Conservation (phyloP, 2,113 vertebrate genomes). For the Python bivittatus region DNA sequence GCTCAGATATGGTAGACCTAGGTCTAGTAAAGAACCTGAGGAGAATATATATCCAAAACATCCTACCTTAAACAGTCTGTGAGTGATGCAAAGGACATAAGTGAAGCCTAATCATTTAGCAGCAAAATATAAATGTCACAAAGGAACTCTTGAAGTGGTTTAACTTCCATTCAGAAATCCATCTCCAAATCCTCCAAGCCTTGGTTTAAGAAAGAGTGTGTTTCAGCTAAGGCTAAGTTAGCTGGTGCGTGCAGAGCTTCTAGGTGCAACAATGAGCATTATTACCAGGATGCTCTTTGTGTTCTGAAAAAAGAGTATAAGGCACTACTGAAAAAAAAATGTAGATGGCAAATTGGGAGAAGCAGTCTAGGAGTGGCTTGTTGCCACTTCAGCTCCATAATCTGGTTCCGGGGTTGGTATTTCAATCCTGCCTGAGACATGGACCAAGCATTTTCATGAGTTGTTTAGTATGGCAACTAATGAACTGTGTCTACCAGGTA, state of each 20-base stretch:
- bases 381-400: too few relatives aligned
- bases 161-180: background rate
- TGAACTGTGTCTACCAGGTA: too few relatives aligned
- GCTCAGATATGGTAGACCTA: background rate
- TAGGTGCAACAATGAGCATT: background rate
- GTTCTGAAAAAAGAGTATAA: background rate
- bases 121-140: background rate
- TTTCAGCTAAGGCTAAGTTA: background rate
- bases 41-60: background rate
- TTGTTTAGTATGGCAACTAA: too few relatives aligned
- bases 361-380: too few relatives aligned
- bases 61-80: background rate
- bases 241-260: background rate
- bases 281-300: background rate
- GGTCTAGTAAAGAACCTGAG: background rate
- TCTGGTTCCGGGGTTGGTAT: too few relatives aligned
- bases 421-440: too few relatives aligned
- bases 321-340: background rate
- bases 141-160: background rate
- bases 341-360: too few relatives aligned
- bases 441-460: too few relatives aligned
- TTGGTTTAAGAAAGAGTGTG: background rate
- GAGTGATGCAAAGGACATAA: background rate
- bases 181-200: background rate
- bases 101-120: background rate